A percentile compares a stretch with the other conserved stretches of the same genome.
These are phyloP conservation scores for Halocaridina rubra DNA, from an alignment of 2,888 invertebrate species.

Conservation along the genomic window DNA sequence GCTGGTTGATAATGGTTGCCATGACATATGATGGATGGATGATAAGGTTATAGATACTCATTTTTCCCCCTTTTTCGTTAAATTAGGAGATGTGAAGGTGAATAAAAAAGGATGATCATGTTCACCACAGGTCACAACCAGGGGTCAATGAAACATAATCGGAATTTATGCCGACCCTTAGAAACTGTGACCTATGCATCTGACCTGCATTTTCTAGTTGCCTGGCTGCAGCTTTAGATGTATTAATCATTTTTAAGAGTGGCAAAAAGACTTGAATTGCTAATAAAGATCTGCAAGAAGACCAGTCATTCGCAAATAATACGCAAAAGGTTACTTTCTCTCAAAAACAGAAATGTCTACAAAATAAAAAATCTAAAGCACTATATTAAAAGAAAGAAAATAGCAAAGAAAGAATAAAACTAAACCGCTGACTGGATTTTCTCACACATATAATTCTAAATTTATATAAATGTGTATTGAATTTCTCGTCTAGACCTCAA, in stretches of 20 bases:
- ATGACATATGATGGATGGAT: conserved; percentile 13
- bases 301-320: not conserved
- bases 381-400: not conserved
- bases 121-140: conserved; percentile 46
- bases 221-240: conserved; percentile 29
- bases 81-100: not conserved
- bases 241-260: too few species aligned
- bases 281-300: not conserved
- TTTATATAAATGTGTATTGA: not conserved
- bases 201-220: conserved; percentile 18
- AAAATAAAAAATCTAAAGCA: too few species aligned
- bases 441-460: not conserved
- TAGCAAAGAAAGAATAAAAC: not conserved
- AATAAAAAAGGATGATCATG: conserved; percentile 26
- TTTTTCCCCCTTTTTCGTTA: too few species aligned
- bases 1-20: conserved; percentile 16
- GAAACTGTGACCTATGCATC: conserved; percentile 41
- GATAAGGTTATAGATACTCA: too few species aligned
- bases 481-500: conserved; percentile 1
- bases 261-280: too few species aligned
- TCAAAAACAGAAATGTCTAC: too few species aligned
- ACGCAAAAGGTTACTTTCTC: too few species aligned
- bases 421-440: too few species aligned
- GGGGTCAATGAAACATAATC: not conserved
- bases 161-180: conserved; percentile 1